Conservation (phyloP, 2,888 invertebrate genomes). For the Apamea epomidion region DNA sequence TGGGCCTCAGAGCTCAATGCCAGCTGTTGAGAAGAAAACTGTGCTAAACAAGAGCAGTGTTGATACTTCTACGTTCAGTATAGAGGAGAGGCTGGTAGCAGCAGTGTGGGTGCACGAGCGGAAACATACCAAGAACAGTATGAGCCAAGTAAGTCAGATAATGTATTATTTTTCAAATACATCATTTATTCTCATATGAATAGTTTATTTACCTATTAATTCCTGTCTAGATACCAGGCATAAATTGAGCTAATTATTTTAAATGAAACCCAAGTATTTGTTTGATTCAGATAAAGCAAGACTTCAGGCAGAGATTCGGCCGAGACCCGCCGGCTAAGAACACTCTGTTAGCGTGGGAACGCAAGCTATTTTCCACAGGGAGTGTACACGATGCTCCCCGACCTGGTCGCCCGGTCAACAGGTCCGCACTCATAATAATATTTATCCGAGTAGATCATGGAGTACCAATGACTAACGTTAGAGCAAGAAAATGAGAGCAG, state of each 20-base stretch:
- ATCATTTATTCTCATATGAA: neutral
- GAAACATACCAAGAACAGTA: constrained; percentile 75
- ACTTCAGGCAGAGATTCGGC: constrained; percentile 82
- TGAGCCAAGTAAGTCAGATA: constrained; percentile 69
- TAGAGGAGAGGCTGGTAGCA: constrained; percentile 85
- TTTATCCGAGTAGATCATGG: neutral
- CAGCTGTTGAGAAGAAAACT: constrained; percentile 38
- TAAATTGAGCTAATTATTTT: neutral
- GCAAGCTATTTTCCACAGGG: constrained; percentile 81
- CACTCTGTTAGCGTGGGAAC: constrained; percentile 81
- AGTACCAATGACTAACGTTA: neutral
- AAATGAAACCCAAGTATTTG: neutral
- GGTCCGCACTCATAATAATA: constrained; percentile 60
- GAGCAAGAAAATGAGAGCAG: neutral
- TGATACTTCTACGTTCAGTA: constrained; percentile 79
- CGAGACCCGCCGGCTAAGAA: constrained; percentile 82
- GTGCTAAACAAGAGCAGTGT: constrained; percentile 61
- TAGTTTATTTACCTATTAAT: neutral
- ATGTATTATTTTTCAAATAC: neutral
- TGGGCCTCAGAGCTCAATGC: constrained; percentile 4
- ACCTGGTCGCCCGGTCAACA: constrained; percentile 79
- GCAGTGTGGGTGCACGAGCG: constrained; percentile 89
- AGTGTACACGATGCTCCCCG: constrained; percentile 83
- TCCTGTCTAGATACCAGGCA: neutral
- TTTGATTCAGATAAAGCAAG: constrained; percentile 78